Evolutionary conservation across 2,113 vertebrate species (phyloP).

Genomic region (Shinisaurus crocodilurus): DNA sequence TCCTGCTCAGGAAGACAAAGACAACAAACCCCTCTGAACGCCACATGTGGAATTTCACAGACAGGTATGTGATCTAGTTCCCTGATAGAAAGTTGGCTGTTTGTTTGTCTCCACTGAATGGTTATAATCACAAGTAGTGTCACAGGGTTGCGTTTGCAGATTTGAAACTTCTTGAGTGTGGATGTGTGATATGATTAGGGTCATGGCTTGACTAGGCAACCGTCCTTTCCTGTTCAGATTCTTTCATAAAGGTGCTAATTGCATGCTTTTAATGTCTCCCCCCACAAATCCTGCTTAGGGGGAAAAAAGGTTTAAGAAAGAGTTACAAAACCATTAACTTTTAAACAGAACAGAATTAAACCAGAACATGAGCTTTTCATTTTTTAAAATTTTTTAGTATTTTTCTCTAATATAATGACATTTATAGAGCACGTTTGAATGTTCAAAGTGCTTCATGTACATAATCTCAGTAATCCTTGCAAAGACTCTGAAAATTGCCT

Average conservation of each 20-base stretch:
- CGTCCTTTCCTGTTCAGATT: background rate
- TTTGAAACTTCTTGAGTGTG: background rate
- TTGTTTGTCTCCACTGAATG: background rate
- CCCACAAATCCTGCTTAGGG: background rate
- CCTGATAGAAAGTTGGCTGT: background rate
- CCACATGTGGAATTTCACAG: background rate
- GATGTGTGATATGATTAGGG: background rate
- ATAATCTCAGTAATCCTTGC: background rate
- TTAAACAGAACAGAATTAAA: background rate
- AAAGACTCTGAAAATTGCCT: background rate
- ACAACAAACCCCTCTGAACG: background rate
- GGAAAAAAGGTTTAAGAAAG: background rate
- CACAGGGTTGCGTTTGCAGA: background rate
- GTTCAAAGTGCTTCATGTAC: background rate
- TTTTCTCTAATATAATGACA: background rate
- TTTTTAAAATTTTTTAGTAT: background rate
- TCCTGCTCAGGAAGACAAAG: background rate
- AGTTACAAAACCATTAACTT: background rate
- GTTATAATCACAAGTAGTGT: background rate
- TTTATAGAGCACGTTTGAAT: background rate
- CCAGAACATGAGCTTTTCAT: background rate
- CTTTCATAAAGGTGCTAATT: slow-evolving; percentile 19
- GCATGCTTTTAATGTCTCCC: background rate
- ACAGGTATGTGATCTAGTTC: background rate
- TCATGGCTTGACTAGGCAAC: background rate